These are phyloP conservation scores for Willowsia nigromaculata DNA, from an alignment of 2,888 invertebrate genomes.

Conservation along the genomic window DNA sequence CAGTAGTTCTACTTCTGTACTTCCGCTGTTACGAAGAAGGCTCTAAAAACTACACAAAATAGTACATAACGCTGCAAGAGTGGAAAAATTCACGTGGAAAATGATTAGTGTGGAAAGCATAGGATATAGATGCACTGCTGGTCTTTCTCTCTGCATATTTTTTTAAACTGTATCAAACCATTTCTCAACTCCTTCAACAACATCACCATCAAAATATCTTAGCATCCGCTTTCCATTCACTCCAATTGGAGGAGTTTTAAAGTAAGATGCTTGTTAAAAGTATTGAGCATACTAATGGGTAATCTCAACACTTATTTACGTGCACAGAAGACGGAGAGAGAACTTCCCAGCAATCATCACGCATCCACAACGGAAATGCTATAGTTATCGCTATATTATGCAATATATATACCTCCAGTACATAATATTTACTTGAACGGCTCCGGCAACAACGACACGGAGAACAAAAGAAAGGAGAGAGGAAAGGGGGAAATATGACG, in stretches of 20 bases:
- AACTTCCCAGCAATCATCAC: background rate
- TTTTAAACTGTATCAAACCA: too few species aligned
- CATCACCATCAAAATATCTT: background rate
- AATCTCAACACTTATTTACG: slow-evolving; percentile 30
- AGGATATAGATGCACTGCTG: background rate
- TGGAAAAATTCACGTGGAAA: slow-evolving; percentile 51
- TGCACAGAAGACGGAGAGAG: slow-evolving; percentile 5
- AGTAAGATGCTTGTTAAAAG: background rate
- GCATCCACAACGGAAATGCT: background rate
- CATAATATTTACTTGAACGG: background rate
- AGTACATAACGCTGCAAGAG: background rate
- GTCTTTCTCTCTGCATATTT: background rate
- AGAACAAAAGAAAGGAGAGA: background rate
- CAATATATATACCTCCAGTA: background rate
- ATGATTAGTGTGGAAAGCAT: slow-evolving; percentile 50
- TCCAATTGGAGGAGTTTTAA: background rate
- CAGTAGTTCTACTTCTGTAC: background rate
- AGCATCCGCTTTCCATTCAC: background rate
- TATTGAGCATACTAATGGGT: slow-evolving; percentile 37
- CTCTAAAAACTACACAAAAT: background rate
- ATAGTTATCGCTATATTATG: background rate
- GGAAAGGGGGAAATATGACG: background rate
- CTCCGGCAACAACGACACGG: background rate
- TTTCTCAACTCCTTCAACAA: background rate
- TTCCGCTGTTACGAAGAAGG: too few species aligned